Evolutionary conservation across 2,113 vertebrate species (phyloP).

Genomic region (Phylloscopus trochilus): DNA sequence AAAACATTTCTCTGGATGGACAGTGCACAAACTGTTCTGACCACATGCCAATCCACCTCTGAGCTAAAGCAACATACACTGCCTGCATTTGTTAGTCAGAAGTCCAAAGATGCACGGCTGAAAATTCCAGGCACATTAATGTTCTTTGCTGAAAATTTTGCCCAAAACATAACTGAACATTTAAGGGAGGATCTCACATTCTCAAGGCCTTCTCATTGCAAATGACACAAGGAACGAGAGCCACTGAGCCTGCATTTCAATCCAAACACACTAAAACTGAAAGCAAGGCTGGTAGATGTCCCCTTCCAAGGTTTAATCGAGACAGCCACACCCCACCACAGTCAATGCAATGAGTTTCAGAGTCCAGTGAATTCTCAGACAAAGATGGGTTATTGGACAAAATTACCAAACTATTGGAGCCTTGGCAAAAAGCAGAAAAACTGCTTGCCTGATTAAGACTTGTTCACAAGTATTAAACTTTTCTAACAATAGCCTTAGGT

Average conservation of each 20-base stretch:
- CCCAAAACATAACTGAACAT: not conserved
- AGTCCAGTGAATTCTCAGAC: not conserved
- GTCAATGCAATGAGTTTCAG: not conserved
- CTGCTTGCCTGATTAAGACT: not conserved
- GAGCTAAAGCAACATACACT: not conserved
- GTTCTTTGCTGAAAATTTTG: not conserved
- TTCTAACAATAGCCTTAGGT: not conserved
- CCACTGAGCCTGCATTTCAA: not conserved
- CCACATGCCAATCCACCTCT: not conserved
- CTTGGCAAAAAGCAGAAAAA: not conserved
- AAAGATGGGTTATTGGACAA: not conserved
- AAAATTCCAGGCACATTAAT: not conserved
- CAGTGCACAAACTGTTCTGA: slow-evolving; percentile 1
- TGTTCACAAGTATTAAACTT: not conserved
- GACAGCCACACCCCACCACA: not conserved
- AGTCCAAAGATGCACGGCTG: not conserved
- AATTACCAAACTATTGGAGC: not conserved
- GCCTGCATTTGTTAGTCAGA: not conserved
- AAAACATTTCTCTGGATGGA: slow-evolving; percentile 34
- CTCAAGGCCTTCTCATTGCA: not conserved
- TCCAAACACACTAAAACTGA: not conserved
- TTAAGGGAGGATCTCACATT: not conserved
- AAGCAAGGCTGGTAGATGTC: not conserved
- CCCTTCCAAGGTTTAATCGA: not conserved
- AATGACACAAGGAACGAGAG: not conserved